Conservation (phyloP, 2,888 invertebrate species). For the Hypercompe scribonia region DNA sequence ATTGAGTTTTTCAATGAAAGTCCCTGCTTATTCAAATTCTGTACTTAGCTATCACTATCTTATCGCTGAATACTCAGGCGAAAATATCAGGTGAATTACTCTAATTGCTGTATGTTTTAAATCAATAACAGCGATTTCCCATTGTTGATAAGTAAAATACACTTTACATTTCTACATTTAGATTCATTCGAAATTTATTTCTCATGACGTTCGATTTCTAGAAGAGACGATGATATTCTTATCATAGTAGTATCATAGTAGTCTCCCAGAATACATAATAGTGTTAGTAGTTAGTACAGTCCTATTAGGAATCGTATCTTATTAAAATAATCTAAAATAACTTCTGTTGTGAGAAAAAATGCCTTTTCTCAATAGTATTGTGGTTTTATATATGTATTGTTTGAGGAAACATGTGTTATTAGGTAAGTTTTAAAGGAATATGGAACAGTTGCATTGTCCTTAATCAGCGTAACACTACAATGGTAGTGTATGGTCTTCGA, state of each 20-base stretch:
- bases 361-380: not conserved
- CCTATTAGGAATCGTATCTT: not conserved
- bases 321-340: not conserved
- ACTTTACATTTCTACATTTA: not conserved
- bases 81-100: conserved; percentile 37
- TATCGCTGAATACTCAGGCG: too few species aligned
- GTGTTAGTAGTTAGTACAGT: not conserved
- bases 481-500: too few species aligned
- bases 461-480: not conserved
- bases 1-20: conserved; percentile 43
- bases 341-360: not conserved
- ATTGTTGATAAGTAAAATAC: not conserved
- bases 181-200: too few species aligned
- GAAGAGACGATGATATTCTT: too few species aligned
- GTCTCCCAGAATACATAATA: too few species aligned
- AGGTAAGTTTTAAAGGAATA: not conserved
- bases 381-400: not conserved
- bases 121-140: conserved; percentile 1
- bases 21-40: conserved; percentile 33
- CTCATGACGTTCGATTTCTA: too few species aligned
- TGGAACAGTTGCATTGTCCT: not conserved
- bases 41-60: conserved; percentile 29
- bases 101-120: conserved; percentile 7
- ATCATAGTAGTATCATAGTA: too few species aligned
- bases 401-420: not conserved